phyloP scores from a whole-genome alignment of 2,797 vertebrate genomes.

The Enteromius fasciolatus region DNA sequence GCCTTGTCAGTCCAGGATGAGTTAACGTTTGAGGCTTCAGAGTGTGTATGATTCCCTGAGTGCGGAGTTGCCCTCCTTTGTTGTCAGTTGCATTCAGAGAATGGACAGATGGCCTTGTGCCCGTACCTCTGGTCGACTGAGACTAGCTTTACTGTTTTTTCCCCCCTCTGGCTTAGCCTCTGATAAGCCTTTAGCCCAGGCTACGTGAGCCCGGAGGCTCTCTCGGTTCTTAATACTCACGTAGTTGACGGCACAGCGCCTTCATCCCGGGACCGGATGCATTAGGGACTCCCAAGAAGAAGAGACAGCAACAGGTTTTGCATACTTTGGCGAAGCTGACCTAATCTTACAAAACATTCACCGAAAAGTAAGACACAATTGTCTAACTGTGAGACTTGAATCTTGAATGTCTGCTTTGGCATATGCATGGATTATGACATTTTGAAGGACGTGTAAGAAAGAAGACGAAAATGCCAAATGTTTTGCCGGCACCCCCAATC shows the following conservation, averaged over 20 bases:
- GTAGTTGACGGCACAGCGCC: constrained; percentile 85
- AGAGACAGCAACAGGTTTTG: constrained; percentile 28
- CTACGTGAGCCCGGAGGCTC: constrained; percentile 81
- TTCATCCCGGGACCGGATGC: constrained; percentile 58
- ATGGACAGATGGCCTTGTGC: constrained; percentile 87
- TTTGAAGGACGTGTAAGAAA: background rate
- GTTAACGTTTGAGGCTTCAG: constrained; percentile 65
- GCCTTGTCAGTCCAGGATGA: constrained; percentile 69
- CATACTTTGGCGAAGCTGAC: background rate
- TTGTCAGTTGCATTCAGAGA: constrained; percentile 79
- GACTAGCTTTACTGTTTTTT: constrained; percentile 80
- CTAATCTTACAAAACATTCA: background rate
- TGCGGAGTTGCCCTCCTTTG: constrained; percentile 73
- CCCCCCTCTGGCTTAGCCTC: constrained; percentile 81
- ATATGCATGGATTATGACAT: background rate
- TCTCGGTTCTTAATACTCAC: constrained; percentile 80
- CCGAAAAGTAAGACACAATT: background rate
- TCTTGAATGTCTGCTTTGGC: background rate
- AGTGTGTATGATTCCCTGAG: constrained; percentile 66
- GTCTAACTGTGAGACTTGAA: background rate
- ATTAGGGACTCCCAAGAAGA: constrained; percentile 6
- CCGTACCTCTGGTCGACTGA: constrained; percentile 79
- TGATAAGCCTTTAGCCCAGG: constrained; percentile 84
- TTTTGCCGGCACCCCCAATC: constrained; percentile 16
- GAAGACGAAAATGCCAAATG: background rate